Percentiles rank a stretch among this genome's conserved stretches.
Conservation (phyloP, 2,113 vertebrate genomes). For the Ictalurus furcatus region DNA sequence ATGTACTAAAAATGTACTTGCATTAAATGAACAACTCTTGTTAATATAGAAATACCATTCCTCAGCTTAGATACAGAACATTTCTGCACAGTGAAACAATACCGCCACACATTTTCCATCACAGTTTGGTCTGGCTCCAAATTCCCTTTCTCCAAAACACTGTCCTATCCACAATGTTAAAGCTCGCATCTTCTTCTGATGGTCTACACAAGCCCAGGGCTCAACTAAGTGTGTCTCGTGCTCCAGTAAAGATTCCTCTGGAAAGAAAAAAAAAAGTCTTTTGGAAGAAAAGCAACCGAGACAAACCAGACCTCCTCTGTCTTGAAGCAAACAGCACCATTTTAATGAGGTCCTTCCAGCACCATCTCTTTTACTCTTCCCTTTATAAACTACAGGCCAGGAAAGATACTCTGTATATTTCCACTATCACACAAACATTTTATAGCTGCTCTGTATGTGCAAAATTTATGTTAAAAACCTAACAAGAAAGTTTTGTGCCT, state of each 20-base stretch:
- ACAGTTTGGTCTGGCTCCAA: not conserved
- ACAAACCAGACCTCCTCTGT: not conserved
- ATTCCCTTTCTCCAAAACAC: not conserved
- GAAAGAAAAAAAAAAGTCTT: not conserved
- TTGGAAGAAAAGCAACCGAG: slow-evolving; percentile 9
- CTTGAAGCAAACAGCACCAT: not conserved
- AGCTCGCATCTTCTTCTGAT: not conserved
- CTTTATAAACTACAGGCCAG: not conserved
- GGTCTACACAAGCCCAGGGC: not conserved
- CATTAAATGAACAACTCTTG: not conserved
- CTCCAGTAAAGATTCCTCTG: not conserved
- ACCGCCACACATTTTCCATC: slow-evolving; percentile 20
- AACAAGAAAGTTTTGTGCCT: not conserved
- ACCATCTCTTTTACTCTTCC: not conserved
- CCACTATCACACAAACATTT: not conserved
- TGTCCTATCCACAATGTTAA: not conserved
- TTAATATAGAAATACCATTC: not conserved
- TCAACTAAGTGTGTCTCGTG: not conserved
- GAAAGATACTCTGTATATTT: not conserved
- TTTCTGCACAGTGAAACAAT: slow-evolving; percentile 1
- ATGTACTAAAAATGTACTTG: not conserved
- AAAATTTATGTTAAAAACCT: not conserved
- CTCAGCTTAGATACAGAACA: not conserved
- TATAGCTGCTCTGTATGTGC: not conserved
- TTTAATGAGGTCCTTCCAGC: slow-evolving; percentile 7